Base-by-base conservation (phyloP, 2,113 vertebrate genomes). In the Regulus satrapa region DNA sequence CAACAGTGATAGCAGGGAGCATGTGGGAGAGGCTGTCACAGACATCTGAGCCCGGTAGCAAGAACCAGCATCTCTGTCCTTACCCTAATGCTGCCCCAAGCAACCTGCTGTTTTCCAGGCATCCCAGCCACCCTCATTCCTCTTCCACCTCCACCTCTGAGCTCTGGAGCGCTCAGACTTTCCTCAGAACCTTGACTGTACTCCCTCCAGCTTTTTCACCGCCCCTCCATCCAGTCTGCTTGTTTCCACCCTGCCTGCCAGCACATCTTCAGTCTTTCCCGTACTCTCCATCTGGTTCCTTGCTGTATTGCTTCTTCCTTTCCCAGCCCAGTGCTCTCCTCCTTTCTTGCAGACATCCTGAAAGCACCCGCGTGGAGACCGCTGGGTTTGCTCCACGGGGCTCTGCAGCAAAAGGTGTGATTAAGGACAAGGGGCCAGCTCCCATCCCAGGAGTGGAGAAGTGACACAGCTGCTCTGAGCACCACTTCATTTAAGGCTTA, bases 401-500 rank as follows among this genome's bases (percentile, higher is more conserved):
- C 46, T 91, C 77, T 79, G 45, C 76, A 40, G 23, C 2, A 0
- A 85, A 75, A 83, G 87, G 61, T 8, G 1, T 38, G 81, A 94
- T 69, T 81, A 69, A 92, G 92, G 78, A 94, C 45, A 19, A 92
- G 91, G 32, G 85, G 51, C 67, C 41, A 64, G 55, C 45, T 87
- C 74, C 5, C 3, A 49, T 79, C 82, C 90, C 79, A 52, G 1
- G 11, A 66, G 56, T 6, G 59, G 64, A 74, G 72, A 77, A 92
- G 68, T 62, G 56, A 32, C 68, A 73, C 88, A 94, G 67, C 92
- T 92, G 89, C 79, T 90, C 7, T 14, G 55, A 77, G 91, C 82
- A 67, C 77, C 92, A 88, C 91, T 85, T 96, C 85, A 74, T 93
- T 96, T 93, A 94, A 86, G 24, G 72, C 84, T 89, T 94, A 97